A percentile compares a stretch with the other conserved stretches of the same genome.
phyloP scores from a whole-genome alignment of 2,797 vertebrate species.

The Vipera ursinii region DNA sequence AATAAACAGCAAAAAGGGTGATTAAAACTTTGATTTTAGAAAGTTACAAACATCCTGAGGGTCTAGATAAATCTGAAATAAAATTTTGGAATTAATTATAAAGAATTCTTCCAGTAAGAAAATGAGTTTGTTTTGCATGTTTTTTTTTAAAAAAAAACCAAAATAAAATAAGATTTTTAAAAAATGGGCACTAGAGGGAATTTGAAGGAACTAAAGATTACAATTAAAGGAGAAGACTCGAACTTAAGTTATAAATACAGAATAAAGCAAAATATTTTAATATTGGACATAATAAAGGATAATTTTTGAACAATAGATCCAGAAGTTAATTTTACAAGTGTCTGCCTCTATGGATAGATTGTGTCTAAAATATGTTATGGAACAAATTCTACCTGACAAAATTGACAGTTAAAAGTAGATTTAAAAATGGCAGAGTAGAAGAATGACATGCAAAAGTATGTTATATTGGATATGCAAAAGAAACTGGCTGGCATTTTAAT shows the following conservation, averaged over 20 bases:
- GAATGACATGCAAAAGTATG: not conserved
- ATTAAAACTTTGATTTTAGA: not conserved
- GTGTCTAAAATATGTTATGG: not conserved
- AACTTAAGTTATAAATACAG: not conserved
- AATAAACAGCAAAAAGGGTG: not conserved
- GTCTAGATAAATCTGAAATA: not conserved
- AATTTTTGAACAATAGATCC: not conserved
- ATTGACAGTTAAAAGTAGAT: not conserved
- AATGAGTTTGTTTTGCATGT: not conserved
- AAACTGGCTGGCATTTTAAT: not conserved
- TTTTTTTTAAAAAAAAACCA: too few species aligned
- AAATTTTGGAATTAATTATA: not conserved
- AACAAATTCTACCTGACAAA: not conserved
- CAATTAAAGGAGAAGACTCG: not conserved
- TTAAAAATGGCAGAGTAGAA: not conserved
- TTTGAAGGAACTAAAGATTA: not conserved
- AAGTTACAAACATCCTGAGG: not conserved
- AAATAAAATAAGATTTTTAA: not conserved
- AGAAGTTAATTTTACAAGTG: not conserved
- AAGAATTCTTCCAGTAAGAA: not conserved
- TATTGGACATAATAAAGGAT: not conserved
- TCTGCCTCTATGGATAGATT: not conserved
- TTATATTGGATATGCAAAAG: not conserved
- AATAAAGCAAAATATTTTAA: not conserved
- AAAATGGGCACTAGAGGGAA: not conserved